Base-by-base conservation (phyloP, 1,140 invertebrate species). In the Trichoplusia ni region DNA sequence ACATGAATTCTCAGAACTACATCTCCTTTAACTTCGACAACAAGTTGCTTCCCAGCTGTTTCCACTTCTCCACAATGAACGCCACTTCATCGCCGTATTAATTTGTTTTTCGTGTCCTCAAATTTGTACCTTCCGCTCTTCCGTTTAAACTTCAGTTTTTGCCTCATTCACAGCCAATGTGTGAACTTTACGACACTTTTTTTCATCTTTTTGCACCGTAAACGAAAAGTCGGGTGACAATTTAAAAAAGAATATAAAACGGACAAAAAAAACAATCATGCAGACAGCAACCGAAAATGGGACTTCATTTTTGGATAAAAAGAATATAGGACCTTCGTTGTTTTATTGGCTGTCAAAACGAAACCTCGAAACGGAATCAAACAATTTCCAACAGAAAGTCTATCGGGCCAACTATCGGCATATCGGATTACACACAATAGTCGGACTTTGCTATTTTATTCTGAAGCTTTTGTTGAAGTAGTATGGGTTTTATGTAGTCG, bases 71-170 rank as follows among this genome's bases (percentile, higher is more conserved):
- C 64, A 27, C 33, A 19, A 19, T 61, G 53, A 62, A 61, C 44
- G 47, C 65, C 67, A 54, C 56, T 73, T 68, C 65, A 63, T 67
- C 61, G 62, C 60, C 67, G 38, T 65, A 77, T 74, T 86, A 89
- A 90, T 89, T 87, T 87, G 84, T 82, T 90, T 86, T 77, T 82
- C 75, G 73, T 86, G 85, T 85, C 84, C 80, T 72, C 77, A 73
- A 84, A 89, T 89, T 86, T 85, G 80, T 86, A 79, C 71, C 77
- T 82, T 82, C 85, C 81, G 80, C 71, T 74, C 75, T 75, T 75
- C 69, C 62, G 61, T 37, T 9, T 42, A 64, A 74, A 73, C 71
- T 77, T 42, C 16, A 49, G 73, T 82, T 77, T 75, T 66, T 61
- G 69, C 63, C 18, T 59, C 42, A 37, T 49, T 64, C 49, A 58